phyloP scores from a whole-genome alignment of 2,888 invertebrate species.

The Thymelicus lineola region DNA sequence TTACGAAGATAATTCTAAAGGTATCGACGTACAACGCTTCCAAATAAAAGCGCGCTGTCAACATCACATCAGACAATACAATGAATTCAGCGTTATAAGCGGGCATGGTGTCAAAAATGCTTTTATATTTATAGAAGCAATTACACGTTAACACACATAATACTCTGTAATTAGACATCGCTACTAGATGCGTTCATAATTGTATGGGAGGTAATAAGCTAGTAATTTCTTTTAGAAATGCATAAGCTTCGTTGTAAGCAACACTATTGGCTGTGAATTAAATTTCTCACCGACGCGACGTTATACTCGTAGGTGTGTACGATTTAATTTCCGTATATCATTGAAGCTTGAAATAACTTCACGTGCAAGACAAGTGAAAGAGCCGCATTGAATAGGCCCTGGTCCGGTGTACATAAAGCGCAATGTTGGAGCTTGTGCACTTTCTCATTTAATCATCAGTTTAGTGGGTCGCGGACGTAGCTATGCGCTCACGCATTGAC shows the following conservation, averaged over 20 bases:
- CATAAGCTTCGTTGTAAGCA: not conserved
- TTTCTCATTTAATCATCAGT: slow-evolving; percentile 73
- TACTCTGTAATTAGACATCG: no score
- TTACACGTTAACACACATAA: no score
- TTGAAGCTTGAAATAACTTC: slow-evolving; percentile 13
- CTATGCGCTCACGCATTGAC: slow-evolving; percentile 48
- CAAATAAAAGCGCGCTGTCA: not conserved
- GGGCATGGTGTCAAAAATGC: not conserved
- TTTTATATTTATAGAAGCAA: not conserved
- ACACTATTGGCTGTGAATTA: slow-evolving; percentile 3
- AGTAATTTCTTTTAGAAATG: not conserved
- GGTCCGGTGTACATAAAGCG: slow-evolving; percentile 24
- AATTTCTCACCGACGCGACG: not conserved
- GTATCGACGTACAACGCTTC: not conserved
- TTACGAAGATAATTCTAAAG: no score
- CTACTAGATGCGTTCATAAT: no score
- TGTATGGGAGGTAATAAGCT: not conserved
- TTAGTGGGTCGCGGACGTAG: slow-evolving; percentile 67
- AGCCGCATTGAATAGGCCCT: slow-evolving; percentile 1
- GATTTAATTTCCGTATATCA: slow-evolving; percentile 15
- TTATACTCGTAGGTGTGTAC: not conserved
- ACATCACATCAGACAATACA: not conserved
- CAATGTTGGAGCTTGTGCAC: slow-evolving; percentile 33
- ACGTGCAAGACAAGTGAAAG: slow-evolving; percentile 21
- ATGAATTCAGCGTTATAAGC: not conserved